Conservation (phyloP, 2,888 invertebrate species). For the Drosophila paranaensis region DNA sequence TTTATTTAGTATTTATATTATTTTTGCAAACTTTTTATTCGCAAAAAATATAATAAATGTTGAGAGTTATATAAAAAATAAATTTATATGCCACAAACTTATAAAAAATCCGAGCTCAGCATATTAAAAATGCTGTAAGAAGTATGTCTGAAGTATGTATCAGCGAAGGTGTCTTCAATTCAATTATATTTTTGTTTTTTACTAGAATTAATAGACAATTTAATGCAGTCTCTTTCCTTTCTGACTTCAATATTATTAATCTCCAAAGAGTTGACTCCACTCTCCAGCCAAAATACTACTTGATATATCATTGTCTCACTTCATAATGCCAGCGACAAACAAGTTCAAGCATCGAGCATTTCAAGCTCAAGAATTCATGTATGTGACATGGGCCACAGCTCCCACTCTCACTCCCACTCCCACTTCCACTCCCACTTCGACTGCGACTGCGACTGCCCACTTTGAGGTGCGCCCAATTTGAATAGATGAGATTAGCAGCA, state of each 20-base stretch:
- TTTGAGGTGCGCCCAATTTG: slow-evolving; percentile 57
- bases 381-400: slow-evolving; percentile 29
- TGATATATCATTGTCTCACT: slow-evolving; percentile 4
- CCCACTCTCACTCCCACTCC: neutral
- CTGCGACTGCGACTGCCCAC: neutral
- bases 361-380: slow-evolving; percentile 30
- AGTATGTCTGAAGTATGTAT: no score
- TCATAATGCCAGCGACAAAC: slow-evolving; percentile 32
- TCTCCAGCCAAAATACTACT: neutral
- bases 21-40: no score
- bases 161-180: no score
- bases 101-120: no score
- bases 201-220: no score
- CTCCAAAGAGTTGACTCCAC: neutral
- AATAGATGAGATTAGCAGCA: slow-evolving; percentile 68
- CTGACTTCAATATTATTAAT: neutral
- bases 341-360: slow-evolving; percentile 12
- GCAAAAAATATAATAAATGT: no score
- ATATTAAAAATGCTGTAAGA: no score
- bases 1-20: no score
- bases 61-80: no score
- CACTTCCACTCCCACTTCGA: neutral
- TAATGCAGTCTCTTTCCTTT: no score
- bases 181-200: no score
- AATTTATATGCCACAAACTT: no score